A percentile compares a stretch with the other conserved stretches of the same genome.
These are phyloP conservation scores for Pachyuromys duprasi DNA, from an alignment of 2,797 vertebrate genomes.

Conservation along the genomic window DNA sequence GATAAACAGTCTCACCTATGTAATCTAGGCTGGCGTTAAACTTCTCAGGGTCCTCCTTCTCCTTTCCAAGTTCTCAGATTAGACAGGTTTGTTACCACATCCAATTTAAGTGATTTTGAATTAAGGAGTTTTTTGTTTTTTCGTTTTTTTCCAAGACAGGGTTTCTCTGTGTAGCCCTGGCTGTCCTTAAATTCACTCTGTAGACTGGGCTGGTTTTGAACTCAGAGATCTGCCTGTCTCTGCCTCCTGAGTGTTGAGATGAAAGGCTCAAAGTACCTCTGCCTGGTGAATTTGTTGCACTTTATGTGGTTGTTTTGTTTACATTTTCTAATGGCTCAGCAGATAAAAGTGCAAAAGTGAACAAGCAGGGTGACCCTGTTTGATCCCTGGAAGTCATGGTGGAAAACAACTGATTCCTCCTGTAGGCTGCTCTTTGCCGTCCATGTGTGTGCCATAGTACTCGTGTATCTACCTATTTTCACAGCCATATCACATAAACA, in stretches of 20 bases:
- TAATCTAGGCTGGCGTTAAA: neutral
- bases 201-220: neutral
- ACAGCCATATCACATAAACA: neutral
- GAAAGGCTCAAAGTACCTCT: neutral
- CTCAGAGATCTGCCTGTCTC: neutral
- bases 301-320: neutral
- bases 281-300: neutral
- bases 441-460: neutral
- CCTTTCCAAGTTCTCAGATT: neutral
- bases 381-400: neutral
- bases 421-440: neutral
- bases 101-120: neutral
- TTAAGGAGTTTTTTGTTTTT: slow-evolving; percentile 25
- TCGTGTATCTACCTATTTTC: neutral
- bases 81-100: neutral
- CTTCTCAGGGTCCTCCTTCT: neutral
- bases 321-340: neutral
- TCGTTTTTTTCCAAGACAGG: neutral
- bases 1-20: neutral
- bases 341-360: neutral
- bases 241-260: neutral
- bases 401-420: neutral
- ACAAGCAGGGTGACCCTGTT: neutral
- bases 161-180: neutral
- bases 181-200: neutral